Base-by-base conservation (phyloP, 2,888 invertebrate genomes). In the Drosophila siamana region DNA sequence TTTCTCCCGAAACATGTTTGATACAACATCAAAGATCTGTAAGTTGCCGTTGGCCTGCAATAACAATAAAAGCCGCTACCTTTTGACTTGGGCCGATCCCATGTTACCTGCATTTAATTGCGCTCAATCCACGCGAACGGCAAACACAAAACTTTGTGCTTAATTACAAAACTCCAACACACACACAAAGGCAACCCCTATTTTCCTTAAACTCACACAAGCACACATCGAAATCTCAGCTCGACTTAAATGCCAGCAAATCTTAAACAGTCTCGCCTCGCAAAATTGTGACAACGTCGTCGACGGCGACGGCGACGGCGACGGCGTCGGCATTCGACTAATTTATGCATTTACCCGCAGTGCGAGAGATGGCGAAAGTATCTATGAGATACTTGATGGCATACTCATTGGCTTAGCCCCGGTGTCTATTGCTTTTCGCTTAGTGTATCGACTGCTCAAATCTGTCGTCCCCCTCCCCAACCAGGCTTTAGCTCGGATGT, bases 291-390 rank as follows among this genome's bases (percentile, higher is more conserved):
- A 68, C 62, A 77, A 60, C 19, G 44, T 36, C 26, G 57, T 38
- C 43, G 30, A 2, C 2, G 19, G 41, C 9, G 30, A n/a, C n/a
- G n/a, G n/a, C n/a, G n/a, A n/a, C n/a, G n/a, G n/a, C n/a, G n/a
- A n/a, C n/a, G n/a, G n/a, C n/a, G n/a, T n/a, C 33, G 28, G 48
- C 19, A 26, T 48, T 50, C 11, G 33, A 64, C 63, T 75, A 74
- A 75, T 75, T 78, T 75, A 75, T 78, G 74, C 69, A 75, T 64
- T 60, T 60, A 54, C 43, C 68, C 68, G 62, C 78, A 66, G 60
- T 55, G 44, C 22, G 43, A 2, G 44, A 22, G 38, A 2, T 24
- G 8, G 60, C 15, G 55, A 43, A 22, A 70, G 72, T 74, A 65
- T 69, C 69, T 62, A 56, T 64, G 57, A 69, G 64, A 73, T 74